A percentile compares a stretch with the other conserved stretches of the same genome.
Conservation (phyloP, 2,888 invertebrate species). For the Syritta pipiens region DNA sequence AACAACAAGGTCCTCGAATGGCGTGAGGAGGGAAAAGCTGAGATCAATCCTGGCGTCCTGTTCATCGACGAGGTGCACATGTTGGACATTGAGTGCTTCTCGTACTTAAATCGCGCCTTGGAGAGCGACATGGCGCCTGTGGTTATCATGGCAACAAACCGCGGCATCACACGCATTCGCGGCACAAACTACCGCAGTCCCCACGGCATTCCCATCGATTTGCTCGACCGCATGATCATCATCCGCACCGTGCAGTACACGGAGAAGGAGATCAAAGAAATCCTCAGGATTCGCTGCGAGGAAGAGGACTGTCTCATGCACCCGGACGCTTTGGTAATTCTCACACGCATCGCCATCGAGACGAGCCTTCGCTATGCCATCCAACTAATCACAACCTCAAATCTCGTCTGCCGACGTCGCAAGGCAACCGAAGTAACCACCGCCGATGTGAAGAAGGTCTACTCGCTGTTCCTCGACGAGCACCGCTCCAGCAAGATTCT, state of each 20-base stretch:
- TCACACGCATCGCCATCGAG: conserved; percentile 95
- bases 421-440: conserved; percentile 91
- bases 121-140: conserved; percentile 99
- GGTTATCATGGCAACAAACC: conserved; percentile 99
- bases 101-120: conserved; percentile 96
- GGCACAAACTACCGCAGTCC: conserved; percentile 97
- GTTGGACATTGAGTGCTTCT: conserved; percentile 99
- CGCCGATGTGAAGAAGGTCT: conserved; percentile 97
- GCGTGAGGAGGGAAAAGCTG: conserved; percentile 99
- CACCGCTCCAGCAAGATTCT: conserved; percentile 95
- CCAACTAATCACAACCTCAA: conserved; percentile 97
- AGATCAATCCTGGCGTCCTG: conserved; percentile 98
- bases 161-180: conserved; percentile 95
- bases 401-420: conserved; percentile 93
- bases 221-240: conserved; percentile 96
- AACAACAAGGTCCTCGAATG: conserved; percentile 98
- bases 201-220: conserved; percentile 98
- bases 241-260: conserved; percentile 94
- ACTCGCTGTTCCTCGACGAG: conserved; percentile 96
- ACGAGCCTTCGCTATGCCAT: conserved; percentile 98
- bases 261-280: conserved; percentile 93
- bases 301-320: conserved; percentile 99
- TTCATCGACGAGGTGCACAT: conserved; percentile 99
- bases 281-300: conserved; percentile 95
- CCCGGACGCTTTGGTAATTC: conserved; percentile 91